Percentiles rank a stretch among this genome's conserved stretches.
These are phyloP conservation scores for Podabrus alpinus DNA, from an alignment of 2,888 invertebrate species.

Conservation along the genomic window DNA sequence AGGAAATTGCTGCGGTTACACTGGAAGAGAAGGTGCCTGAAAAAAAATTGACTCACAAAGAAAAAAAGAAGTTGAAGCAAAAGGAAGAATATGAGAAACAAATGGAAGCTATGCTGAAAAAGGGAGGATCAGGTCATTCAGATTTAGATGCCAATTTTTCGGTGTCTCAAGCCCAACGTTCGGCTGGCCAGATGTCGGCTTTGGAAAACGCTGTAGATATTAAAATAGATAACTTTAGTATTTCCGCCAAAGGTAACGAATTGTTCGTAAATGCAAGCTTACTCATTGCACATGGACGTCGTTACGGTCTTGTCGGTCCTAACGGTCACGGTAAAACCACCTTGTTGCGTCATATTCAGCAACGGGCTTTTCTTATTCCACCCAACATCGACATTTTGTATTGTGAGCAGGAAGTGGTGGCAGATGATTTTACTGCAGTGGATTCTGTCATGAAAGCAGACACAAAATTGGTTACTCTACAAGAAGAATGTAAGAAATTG, in stretches of 20 bases:
- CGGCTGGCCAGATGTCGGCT: conserved; percentile 75
- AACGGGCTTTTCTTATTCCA: conserved; percentile 89
- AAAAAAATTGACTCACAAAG: conserved; percentile 86
- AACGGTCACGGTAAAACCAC: conserved; percentile 99
- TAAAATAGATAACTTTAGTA: conserved; percentile 97
- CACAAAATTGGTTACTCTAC: conserved; percentile 79
- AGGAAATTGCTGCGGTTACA: conserved; percentile 10
- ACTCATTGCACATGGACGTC: conserved; percentile 87
- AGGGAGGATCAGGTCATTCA: conserved; percentile 87
- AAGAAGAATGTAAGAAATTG: conserved; percentile 82
- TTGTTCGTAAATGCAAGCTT: conserved; percentile 95
- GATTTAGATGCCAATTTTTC: conserved; percentile 94
- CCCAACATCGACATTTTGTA: conserved; percentile 94
- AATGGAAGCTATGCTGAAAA: conserved; percentile 81
- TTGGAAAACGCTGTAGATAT: conserved; percentile 95
- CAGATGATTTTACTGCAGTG: conserved; percentile 91
- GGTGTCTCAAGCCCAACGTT: conserved; percentile 82
- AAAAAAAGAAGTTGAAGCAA: conserved; percentile 89
- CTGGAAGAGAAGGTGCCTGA: conserved; percentile 41
- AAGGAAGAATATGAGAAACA: conserved; percentile 87
- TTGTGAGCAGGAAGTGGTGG: conserved; percentile 98
- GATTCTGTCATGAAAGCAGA: conserved; percentile 93
- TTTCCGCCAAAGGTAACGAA: conserved; percentile 96
- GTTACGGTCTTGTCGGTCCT: conserved; percentile 97
- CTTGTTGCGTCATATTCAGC: conserved; percentile 87